A percentile compares a stretch with the other conserved stretches of the same genome.
Evolutionary conservation across 1,140 invertebrate species (phyloP).

Genomic region (Bemisia tabaci): DNA sequence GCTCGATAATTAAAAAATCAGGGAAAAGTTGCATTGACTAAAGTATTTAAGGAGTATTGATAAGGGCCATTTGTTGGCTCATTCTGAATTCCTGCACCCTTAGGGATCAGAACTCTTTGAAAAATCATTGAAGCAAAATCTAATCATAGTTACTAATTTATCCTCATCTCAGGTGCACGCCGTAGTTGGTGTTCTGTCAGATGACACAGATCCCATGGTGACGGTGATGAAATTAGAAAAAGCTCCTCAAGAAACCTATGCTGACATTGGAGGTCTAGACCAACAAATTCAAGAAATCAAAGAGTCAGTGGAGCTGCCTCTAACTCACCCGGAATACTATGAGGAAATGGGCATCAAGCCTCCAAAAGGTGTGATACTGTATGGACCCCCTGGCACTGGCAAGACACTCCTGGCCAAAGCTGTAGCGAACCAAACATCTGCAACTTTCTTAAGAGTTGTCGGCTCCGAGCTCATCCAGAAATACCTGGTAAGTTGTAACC

Average conservation of each 20-base stretch:
- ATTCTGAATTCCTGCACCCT: no score
- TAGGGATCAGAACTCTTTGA: no score
- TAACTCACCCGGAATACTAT: constrained; percentile 99
- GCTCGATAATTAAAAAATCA: no score
- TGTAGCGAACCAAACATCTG: constrained; percentile 98
- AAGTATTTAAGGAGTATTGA: no score
- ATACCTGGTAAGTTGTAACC: constrained; percentile 61
- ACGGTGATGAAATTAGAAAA: constrained; percentile 99
- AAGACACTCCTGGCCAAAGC: constrained; percentile 98
- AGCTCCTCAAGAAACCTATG: constrained; percentile 98
- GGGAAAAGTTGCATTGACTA: no score
- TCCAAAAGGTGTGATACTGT: constrained; percentile 97
- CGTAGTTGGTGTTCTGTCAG: constrained; percentile 93
- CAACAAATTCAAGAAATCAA: constrained; percentile 99
- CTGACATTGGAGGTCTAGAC: constrained; percentile 91
- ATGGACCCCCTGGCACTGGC: constrained; percentile 95
- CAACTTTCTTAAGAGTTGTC: constrained; percentile 95
- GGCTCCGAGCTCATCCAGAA: constrained; percentile 99
- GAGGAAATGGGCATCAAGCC: constrained; percentile 99
- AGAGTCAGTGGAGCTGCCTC: constrained; percentile 94
- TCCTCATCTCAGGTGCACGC: constrained; percentile 81
- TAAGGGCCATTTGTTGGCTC: no score
- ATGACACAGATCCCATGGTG: constrained; percentile 99
- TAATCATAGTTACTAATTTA: no score
- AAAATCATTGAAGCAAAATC: no score